A percentile compares a stretch with the other conserved stretches of the same genome.
Evolutionary conservation across 2,113 vertebrate genomes (phyloP).

Genomic region (Onychostruthus taczanowskii): DNA sequence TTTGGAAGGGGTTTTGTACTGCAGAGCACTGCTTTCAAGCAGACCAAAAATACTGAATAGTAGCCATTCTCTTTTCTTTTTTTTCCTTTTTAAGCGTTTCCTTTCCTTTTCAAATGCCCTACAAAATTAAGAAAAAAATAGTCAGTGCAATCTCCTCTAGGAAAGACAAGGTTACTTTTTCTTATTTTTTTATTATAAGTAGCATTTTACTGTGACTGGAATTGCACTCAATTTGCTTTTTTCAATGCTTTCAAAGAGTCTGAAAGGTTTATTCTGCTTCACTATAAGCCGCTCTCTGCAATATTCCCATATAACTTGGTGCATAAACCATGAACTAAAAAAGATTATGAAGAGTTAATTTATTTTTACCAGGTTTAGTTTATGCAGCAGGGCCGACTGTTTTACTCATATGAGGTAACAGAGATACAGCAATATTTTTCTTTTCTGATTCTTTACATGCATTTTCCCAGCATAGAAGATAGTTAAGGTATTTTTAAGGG

Average conservation of each 20-base stretch:
- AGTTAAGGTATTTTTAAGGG: neutral
- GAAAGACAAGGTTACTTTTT: constrained; percentile 12
- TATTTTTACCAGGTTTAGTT: constrained; percentile 7
- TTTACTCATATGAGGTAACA: neutral
- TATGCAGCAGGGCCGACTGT: neutral
- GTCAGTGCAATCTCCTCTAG: neutral
- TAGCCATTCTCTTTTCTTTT: neutral
- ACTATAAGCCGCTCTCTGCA: neutral
- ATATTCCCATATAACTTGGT: neutral
- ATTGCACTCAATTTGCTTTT: constrained; percentile 1
- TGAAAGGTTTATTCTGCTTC: constrained; percentile 21
- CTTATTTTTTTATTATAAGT: neutral
- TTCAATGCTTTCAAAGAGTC: neutral
- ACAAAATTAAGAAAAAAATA: neutral
- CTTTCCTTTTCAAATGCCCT: constrained; percentile 8
- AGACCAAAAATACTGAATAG: constrained; percentile 16
- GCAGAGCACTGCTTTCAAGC: constrained; percentile 28
- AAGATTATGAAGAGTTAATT: constrained; percentile 43
- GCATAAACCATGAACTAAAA: constrained; percentile 14
- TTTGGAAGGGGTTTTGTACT: constrained; percentile 25
- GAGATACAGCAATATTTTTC: neutral
- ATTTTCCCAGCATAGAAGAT: neutral
- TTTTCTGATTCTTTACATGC: neutral
- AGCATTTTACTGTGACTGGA: neutral
- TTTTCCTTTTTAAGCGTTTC: neutral